Conservation (phyloP, 1,140 invertebrate species). For the Polypedilum pembai region DNA sequence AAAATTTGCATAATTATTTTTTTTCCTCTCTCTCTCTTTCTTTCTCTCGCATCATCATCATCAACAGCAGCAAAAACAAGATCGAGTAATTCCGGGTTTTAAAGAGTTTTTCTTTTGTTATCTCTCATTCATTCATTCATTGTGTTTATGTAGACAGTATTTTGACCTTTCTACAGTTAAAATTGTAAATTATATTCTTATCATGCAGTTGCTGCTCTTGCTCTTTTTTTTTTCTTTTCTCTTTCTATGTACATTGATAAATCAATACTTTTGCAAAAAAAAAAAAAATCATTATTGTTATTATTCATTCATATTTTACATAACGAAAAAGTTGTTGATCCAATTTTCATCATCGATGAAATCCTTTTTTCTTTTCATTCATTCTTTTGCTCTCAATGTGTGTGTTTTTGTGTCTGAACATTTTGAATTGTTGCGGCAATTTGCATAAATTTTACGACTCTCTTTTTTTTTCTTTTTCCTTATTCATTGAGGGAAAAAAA, state of each 20-base stretch:
- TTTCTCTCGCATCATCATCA: no score
- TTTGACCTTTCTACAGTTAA: constrained; percentile 23
- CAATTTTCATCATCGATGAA: neutral
- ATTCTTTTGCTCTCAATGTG: neutral
- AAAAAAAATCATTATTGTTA: constrained; percentile 4
- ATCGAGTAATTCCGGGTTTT: constrained; percentile 21
- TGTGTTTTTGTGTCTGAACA: neutral
- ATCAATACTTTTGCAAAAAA: constrained; percentile 21
- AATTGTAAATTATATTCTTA: constrained; percentile 27
- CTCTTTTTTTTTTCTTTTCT: neutral
- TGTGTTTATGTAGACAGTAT: constrained; percentile 28
- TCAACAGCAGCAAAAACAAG: no score
- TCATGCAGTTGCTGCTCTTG: neutral
- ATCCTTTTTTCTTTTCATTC: constrained; percentile 2
- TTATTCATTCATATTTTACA: constrained; percentile 15
- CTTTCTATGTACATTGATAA: neutral
- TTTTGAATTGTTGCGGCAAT: constrained; percentile 27
- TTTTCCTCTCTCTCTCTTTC: neutral
- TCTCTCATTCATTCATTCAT: neutral
- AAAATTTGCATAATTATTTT: constrained; percentile 29
- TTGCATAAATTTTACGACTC: constrained; percentile 22
- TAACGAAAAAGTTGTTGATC: constrained; percentile 18
- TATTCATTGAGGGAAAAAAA: no score
- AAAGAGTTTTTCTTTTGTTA: constrained; percentile 25
- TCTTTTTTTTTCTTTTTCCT: neutral